phyloP scores from a whole-genome alignment of 2,113 vertebrate genomes.

The Hydrolagus affinis region DNA sequence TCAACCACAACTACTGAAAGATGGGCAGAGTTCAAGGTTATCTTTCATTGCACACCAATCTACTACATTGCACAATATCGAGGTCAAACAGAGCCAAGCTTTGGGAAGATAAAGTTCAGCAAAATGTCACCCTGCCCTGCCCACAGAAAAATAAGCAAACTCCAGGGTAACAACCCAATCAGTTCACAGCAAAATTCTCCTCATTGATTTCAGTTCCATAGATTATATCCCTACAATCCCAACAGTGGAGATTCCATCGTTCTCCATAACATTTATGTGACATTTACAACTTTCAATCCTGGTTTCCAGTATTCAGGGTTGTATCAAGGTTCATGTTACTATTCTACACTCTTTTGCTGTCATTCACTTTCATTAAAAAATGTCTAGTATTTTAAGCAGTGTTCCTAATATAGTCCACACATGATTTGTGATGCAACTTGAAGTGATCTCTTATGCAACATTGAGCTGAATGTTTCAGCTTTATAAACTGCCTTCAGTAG shows the following conservation, averaged over 20 bases:
- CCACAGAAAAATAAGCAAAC: background rate
- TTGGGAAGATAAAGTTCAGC: background rate
- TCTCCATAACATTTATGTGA: no score
- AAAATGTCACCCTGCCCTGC: background rate
- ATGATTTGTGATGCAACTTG: background rate
- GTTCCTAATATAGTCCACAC: background rate
- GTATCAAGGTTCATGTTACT: background rate
- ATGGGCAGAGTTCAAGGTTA: no score
- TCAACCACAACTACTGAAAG: no score
- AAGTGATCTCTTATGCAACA: background rate
- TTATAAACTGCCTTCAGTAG: background rate
- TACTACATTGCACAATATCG: no score
- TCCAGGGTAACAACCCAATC: background rate
- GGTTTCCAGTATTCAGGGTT: background rate
- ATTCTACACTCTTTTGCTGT: background rate
- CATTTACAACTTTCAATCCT: background rate
- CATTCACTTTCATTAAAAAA: background rate
- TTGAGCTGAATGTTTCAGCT: background rate
- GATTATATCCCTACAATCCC: background rate
- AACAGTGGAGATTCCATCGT: no score
- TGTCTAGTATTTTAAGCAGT: background rate
- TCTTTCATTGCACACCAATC: no score
- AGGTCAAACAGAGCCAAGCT: background rate
- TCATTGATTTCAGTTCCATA: background rate
- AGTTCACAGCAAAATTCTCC: background rate